Conservation (phyloP, 2,113 vertebrate species). For the Megaptera novaeangliae region DNA sequence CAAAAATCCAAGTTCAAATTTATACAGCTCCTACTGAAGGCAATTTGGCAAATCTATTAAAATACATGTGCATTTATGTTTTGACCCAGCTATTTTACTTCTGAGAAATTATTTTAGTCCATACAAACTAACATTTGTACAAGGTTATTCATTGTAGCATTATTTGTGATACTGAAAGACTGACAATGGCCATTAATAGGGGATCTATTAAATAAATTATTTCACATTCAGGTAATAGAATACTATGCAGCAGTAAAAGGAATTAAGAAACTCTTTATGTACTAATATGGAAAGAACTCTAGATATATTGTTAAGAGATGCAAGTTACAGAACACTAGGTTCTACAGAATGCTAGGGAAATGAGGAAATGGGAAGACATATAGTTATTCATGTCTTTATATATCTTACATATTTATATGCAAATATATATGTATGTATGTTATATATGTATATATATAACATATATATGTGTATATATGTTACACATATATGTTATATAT, state of each 20-base stretch:
- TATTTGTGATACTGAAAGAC: background rate
- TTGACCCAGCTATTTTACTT: background rate
- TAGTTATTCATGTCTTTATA: background rate
- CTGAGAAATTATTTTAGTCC: background rate
- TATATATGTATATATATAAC: no score
- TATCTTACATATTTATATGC: background rate
- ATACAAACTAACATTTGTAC: background rate
- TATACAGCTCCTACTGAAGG: no score
- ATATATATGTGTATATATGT: no score
- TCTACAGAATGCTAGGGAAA: background rate
- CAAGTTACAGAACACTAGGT: background rate
- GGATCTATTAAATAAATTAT: background rate
- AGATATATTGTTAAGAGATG: background rate
- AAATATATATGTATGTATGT: background rate
- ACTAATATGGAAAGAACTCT: background rate
- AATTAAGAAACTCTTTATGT: background rate
- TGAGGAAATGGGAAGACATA: background rate
- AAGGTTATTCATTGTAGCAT: background rate
- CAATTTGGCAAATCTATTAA: background rate
- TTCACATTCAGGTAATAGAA: background rate
- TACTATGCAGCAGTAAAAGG: background rate
- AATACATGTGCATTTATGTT: background rate
- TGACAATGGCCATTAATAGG: background rate
- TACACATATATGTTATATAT: no score
- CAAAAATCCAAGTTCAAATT: background rate